Evolutionary conservation across 2,888 invertebrate genomes (phyloP), one percentile per base, ranked within the genome.

Genomic region (Apotomis capreana): DNA sequence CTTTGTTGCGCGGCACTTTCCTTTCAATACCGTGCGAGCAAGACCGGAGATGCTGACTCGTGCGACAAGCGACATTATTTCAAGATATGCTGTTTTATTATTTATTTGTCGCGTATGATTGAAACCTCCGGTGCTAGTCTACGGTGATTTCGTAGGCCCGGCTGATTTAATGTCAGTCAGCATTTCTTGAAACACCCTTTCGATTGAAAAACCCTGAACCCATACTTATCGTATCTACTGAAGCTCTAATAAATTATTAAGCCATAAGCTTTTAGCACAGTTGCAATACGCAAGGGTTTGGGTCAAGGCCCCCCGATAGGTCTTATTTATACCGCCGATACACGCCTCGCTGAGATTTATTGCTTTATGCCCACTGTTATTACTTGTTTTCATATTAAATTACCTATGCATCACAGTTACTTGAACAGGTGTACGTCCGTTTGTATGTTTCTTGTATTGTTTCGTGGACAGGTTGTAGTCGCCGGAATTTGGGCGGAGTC

Each of bases 301-400:
- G 81, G 83, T 83, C 83, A 83, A 81, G 83, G 83, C 70, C 74
- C 63, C 54, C 70, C 71, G 75, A 75, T 77, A 78, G 76, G 68
- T 74, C 70, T 63, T 72, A 72, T 68, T 72, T 72, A 71, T 68
- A 75, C 63, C 74, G 74, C 78, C 78, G 80, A 83, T 80, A 83
- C 81, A 83, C 81, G 81, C 79, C 80, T 72, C 75, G 77, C 74
- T 77, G 78, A 90, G 90, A 91, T 91, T 90, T 91, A 91, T 90
- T 81, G 81, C 83, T 76, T 75, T 80, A 81, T 80, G 82, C 82
- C 80, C 82, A 81, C 82, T 84, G 85, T 85, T 85, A 89, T 87
- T 87, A 85, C 76, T 79, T 81, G 83, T 82, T 83, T 82, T 84
- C 89, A 88, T 87, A 89, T 87, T 87, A 86, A 87, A 88, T 70